Percentiles rank a stretch among this genome's conserved stretches.
These are phyloP conservation scores for Plebejus melissa DNA, from an alignment of 2,888 invertebrate species.

Conservation along the genomic window DNA sequence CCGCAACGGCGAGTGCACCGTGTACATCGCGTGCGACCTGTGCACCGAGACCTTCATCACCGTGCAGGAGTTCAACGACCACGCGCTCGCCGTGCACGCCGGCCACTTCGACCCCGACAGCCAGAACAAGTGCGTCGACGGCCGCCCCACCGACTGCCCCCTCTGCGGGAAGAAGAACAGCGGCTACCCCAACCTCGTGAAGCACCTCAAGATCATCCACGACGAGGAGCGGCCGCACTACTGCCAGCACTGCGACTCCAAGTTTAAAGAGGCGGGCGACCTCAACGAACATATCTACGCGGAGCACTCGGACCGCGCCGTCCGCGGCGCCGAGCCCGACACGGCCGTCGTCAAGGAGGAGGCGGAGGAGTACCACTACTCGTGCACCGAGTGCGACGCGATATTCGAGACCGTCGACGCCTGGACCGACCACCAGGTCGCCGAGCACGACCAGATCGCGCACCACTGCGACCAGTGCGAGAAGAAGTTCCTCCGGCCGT, in stretches of 20 bases:
- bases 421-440: conserved; percentile 79
- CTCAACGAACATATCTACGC: conserved; percentile 80
- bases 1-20: conserved; percentile 78
- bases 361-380: conserved; percentile 76
- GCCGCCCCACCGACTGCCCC: conserved; percentile 73
- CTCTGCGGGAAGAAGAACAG: conserved; percentile 77
- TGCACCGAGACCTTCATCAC: conserved; percentile 69
- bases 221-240: conserved; percentile 73
- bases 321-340: conserved; percentile 54
- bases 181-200: conserved; percentile 77
- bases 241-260: conserved; percentile 80
- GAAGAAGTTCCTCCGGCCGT: conserved; percentile 79
- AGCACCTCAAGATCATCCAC: conserved; percentile 76
- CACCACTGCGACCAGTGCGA: conserved; percentile 82
- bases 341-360: conserved; percentile 73
- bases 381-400: conserved; percentile 80
- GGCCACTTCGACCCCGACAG: conserved; percentile 67
- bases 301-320: conserved; percentile 73
- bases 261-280: conserved; percentile 75
- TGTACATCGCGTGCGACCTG: conserved; percentile 75
- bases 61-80: conserved; percentile 72
- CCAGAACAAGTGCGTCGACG: conserved; percentile 67
- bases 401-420: conserved; percentile 77
- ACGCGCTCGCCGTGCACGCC: conserved; percentile 66
- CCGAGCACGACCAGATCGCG: conserved; percentile 74